Evolutionary conservation across 2,113 vertebrate genomes (phyloP), one percentile per base, ranked within the genome.

Genomic region (Strix uralensis): DNA sequence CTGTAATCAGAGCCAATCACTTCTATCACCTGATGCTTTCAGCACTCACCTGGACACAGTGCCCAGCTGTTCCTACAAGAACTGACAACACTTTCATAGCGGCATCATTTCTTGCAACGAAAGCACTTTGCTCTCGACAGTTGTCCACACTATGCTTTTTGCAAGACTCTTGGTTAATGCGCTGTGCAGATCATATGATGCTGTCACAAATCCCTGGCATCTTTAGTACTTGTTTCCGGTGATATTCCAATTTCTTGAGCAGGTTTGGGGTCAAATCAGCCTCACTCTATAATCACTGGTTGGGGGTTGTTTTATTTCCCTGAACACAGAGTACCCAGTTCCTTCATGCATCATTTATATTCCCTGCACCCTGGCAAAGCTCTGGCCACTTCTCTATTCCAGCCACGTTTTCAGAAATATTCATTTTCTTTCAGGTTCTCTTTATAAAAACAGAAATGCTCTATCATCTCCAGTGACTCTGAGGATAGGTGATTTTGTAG

Each of bases 291-390:
- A 95, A 87, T 81, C 55, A 80, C 63, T 85, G 49, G 42, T 78
- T 13, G 3, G 67, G 57, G 78, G 38, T 44, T 95, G 86, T 91
- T 93, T 91, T 95, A 95, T 95, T 96, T 96, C 94, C 92, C 90
- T 92, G 91, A 95, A 83, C 84, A 92, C 32, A 85, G 51, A 92
- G 46, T 87, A 87, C 20, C 70, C 62, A n/a, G 58, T 73, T 96
- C 58, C 67, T 91, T 95, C 91, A 95, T 95, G 89, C 74, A 92
- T 97, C 92, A 91, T 97, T 97, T 95, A 94, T 95, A 88, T 72
- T 80, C 89, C 71, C 84, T 91, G 66, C 58, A 90, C 62, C 87
- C 70, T 87, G 38, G 89, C 54, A 93, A 82, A 91, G 71, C 87
- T 88, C 87, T 67, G 94, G 44, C 67, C 71, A 86, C 80, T 92